A percentile compares a stretch with the other conserved stretches of the same genome.
Evolutionary conservation across 2,888 invertebrate genomes (phyloP).

Genomic region (Drosophila testacea): DNA sequence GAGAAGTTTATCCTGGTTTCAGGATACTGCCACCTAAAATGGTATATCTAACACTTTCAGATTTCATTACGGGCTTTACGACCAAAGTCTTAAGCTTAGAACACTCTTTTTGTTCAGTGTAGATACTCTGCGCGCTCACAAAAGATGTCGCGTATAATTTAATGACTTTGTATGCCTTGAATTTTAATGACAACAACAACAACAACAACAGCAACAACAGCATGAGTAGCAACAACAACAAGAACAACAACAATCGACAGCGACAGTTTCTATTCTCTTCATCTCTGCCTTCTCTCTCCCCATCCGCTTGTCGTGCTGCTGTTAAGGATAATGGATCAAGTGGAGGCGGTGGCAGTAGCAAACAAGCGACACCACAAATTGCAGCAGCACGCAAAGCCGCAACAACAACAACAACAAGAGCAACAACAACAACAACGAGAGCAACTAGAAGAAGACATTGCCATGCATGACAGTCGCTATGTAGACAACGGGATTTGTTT

Average conservation of each 20-base stretch:
- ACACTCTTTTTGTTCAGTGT: no score
- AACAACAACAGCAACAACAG: constrained; percentile 17
- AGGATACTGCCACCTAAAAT: no score
- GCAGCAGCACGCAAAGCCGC: constrained; percentile 65
- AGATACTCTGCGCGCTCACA: constrained; percentile 45
- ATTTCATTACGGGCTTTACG: no score
- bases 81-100: no score
- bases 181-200: constrained; percentile 81
- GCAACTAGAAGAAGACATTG: constrained; percentile 53
- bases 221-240: constrained; percentile 9
- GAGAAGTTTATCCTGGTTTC: no score
- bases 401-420: constrained; percentile 38
- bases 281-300: background rate
- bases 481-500: constrained; percentile 76
- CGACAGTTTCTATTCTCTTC: constrained; percentile 17
- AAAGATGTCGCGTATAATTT: constrained; percentile 82
- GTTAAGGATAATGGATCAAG: constrained; percentile 80
- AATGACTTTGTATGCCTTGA: constrained; percentile 84
- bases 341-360: constrained; percentile 69
- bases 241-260: constrained; percentile 42
- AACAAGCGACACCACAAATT: constrained; percentile 78
- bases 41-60: no score
- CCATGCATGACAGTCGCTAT: constrained; percentile 69
- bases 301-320: constrained; percentile 7
- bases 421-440: constrained; percentile 11